Conservation (phyloP, 2,113 vertebrate species). For the Ceuthmochares aereus region DNA sequence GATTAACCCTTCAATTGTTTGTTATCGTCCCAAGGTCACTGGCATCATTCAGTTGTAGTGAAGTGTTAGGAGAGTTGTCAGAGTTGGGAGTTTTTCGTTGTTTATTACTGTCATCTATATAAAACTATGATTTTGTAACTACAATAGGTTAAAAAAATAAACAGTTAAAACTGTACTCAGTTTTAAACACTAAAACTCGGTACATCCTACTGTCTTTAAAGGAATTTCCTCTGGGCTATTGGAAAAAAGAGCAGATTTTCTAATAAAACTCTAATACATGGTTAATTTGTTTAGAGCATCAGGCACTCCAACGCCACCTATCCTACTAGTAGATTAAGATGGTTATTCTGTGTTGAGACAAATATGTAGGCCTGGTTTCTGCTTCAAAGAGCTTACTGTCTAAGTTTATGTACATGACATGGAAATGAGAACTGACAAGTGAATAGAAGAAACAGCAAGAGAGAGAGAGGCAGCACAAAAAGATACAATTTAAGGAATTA, state of each 20-base stretch:
- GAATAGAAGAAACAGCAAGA: conserved; percentile 17
- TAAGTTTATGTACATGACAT: neutral
- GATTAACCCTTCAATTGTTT: neutral
- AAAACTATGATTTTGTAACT: neutral
- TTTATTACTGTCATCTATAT: neutral
- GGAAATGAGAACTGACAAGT: conserved; percentile 33
- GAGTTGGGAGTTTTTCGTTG: neutral
- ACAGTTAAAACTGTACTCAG: fast-evolving
- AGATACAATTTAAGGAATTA: neutral
- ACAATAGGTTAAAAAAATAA: neutral
- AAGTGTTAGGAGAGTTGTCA: neutral
- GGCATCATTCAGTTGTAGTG: neutral
- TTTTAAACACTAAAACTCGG: neutral
- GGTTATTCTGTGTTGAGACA: neutral
- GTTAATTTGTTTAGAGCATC: neutral
- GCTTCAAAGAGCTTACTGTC: neutral
- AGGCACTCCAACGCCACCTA: fast-evolving
- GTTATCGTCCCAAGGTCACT: fast-evolving
- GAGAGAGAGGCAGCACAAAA: neutral
- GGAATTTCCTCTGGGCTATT: neutral
- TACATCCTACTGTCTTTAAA: no score
- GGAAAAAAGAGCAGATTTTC: neutral
- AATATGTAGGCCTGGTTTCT: neutral
- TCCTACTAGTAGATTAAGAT: neutral
- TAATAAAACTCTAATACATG: neutral